A percentile compares a stretch with the other conserved stretches of the same genome.
These are phyloP conservation scores for Mystacornis crossleyi DNA, from an alignment of 2,113 vertebrate species.

Conservation along the genomic window DNA sequence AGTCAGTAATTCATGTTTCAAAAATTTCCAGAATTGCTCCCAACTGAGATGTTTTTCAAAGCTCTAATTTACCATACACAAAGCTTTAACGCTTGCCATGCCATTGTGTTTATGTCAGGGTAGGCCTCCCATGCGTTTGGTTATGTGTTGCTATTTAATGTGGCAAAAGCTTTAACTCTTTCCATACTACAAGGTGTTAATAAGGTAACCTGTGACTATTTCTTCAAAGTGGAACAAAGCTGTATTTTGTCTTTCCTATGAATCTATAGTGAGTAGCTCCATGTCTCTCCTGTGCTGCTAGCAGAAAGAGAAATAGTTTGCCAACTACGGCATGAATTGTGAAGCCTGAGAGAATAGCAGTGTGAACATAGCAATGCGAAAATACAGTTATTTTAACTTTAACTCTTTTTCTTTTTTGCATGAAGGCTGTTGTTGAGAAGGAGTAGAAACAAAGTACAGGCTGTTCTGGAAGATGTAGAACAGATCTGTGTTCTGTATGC, in stretches of 20 bases:
- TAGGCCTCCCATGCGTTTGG: background rate
- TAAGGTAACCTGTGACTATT: background rate
- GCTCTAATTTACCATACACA: background rate
- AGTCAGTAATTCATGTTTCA: background rate
- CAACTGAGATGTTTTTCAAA: constrained; percentile 39
- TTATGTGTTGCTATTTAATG: background rate
- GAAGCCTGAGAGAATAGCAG: background rate
- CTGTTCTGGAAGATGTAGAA: constrained; percentile 41
- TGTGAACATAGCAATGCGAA: background rate
- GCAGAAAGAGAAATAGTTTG: background rate
- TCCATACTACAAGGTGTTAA: background rate
- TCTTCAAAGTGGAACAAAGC: background rate
- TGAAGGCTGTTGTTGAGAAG: constrained; percentile 32
- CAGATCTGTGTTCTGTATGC: background rate
- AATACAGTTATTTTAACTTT: background rate
- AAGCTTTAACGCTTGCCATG: constrained; percentile 6
- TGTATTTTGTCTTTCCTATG: background rate
- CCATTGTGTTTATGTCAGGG: background rate
- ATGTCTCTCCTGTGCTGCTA: background rate
- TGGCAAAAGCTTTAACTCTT: background rate
- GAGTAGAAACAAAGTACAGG: background rate
- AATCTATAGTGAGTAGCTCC: background rate
- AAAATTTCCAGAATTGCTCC: constrained; percentile 42
- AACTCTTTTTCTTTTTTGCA: background rate
- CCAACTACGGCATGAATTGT: background rate